phyloP scores from a whole-genome alignment of 2,797 vertebrate species.

The Okamejei kenojei region DNA sequence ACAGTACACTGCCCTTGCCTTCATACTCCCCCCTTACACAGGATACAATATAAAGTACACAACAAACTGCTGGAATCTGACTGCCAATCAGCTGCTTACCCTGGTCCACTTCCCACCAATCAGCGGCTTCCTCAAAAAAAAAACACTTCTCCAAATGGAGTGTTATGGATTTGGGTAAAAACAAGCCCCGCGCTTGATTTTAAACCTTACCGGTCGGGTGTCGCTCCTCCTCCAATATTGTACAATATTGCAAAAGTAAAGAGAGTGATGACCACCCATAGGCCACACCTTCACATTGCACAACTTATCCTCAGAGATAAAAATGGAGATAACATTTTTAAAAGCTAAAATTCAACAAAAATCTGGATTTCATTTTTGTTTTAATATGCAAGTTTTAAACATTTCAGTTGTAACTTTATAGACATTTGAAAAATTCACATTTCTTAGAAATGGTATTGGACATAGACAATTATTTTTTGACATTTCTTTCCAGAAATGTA shows the following conservation, averaged over 20 bases:
- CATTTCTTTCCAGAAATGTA: neutral
- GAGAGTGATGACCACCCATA: neutral
- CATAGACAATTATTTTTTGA: neutral
- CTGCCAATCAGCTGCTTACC: too few relatives aligned
- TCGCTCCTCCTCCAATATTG: too few relatives aligned
- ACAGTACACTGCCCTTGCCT: too few relatives aligned
- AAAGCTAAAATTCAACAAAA: neutral
- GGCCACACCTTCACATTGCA: neutral
- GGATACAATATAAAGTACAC: too few relatives aligned
- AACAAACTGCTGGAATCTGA: too few relatives aligned
- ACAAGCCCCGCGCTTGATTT: too few relatives aligned
- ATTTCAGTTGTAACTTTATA: neutral
- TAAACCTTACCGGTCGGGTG: too few relatives aligned
- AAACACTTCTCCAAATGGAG: too few relatives aligned
- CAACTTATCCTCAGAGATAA: neutral
- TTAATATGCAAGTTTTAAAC: neutral
- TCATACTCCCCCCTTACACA: too few relatives aligned
- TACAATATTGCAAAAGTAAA: neutral
- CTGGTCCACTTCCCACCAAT: too few relatives aligned
- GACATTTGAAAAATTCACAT: neutral
- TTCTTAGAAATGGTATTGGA: neutral
- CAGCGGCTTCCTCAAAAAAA: too few relatives aligned
- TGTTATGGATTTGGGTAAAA: too few relatives aligned
- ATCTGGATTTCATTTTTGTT: neutral
- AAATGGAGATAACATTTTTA: neutral